Evolutionary conservation across 1,140 invertebrate species (phyloP), one percentile per base, ranked within the genome.

Genomic region (Periplaneta americana): DNA sequence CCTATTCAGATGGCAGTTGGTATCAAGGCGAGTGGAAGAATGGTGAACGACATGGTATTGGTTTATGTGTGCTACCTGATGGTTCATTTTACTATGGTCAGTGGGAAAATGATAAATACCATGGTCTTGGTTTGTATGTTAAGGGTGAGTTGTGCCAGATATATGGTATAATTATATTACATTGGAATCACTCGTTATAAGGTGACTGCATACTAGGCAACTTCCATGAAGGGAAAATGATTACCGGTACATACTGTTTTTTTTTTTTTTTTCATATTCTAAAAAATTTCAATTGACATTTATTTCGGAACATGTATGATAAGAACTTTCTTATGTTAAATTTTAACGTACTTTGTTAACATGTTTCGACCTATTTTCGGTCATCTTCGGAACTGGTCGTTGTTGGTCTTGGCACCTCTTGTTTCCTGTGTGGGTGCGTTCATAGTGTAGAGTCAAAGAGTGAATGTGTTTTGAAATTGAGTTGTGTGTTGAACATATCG

Each of bases 61-160:
- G 94, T 8, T 75, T 85, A 84, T 84, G 87, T 57, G 90, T 91
- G 84, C 92, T 90, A 83, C 85, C 87, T 31, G 89, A 92, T 80
- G 90, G 89, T 4, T 88, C 89, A 75, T 88, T 90, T 48, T 94
- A 93, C 83, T 88, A 91, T 77, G 94, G 94, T 10, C 88, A 91
- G 80, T 95, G 92, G 89, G 87, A 87, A 75, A 84, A 85, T 22
- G 92, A 92, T 22, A 88, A 90, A 82, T 86, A 90, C 33, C 87
- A 93, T 57, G 94, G 93, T 0, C 92, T 92, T 83, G 94, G 94
- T 83, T 88, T 92, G 86, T 87, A 89, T 82, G 83, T 91, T 83
- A 74, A 79, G 28, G 31, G 83, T 77, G 39, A 32, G 75, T 83
- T 83, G 74, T 18, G n/a, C n/a, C n/a, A n/a, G n/a, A n/a, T 33